Evolutionary conservation across 2,113 vertebrate genomes (phyloP).

Genomic region (Megaleporinus macrocephalus): DNA sequence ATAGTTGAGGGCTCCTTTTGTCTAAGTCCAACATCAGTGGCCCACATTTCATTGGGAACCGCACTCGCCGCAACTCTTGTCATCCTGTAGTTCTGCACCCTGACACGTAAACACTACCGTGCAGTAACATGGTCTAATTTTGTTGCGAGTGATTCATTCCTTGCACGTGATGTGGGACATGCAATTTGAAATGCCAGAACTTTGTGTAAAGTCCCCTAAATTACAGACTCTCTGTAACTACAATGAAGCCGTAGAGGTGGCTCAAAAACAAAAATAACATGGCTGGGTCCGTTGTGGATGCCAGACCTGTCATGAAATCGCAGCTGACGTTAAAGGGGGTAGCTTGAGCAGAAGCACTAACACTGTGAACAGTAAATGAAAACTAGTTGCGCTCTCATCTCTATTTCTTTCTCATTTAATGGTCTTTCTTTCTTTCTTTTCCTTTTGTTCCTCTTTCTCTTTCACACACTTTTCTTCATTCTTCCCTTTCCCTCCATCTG

Average conservation of each 20-base stretch:
- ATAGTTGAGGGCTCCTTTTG: constrained; percentile 23
- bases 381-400: no score
- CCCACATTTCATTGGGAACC: constrained; percentile 5
- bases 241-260: constrained; percentile 7
- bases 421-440: no score
- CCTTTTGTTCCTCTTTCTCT: no score
- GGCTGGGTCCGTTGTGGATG: background rate
- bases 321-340: background rate
- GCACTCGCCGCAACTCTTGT: background rate
- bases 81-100: background rate
- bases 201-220: constrained; percentile 21
- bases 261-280: constrained; percentile 32
- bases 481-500: no score
- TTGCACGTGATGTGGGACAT: constrained; percentile 12
- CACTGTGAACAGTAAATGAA: no score
- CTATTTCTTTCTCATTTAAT: no score
- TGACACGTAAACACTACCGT: background rate
- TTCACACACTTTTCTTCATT: no score
- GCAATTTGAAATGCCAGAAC: constrained; percentile 31
- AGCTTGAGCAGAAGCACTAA: background rate
- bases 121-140: constrained; percentile 15
- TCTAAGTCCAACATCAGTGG: background rate
- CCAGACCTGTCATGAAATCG: background rate
- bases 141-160: constrained; percentile 7
- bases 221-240: constrained; percentile 18